A percentile compares a stretch with the other conserved stretches of the same genome.
Conservation (phyloP, 2,888 invertebrate species). For the Terebella lapidaria region DNA sequence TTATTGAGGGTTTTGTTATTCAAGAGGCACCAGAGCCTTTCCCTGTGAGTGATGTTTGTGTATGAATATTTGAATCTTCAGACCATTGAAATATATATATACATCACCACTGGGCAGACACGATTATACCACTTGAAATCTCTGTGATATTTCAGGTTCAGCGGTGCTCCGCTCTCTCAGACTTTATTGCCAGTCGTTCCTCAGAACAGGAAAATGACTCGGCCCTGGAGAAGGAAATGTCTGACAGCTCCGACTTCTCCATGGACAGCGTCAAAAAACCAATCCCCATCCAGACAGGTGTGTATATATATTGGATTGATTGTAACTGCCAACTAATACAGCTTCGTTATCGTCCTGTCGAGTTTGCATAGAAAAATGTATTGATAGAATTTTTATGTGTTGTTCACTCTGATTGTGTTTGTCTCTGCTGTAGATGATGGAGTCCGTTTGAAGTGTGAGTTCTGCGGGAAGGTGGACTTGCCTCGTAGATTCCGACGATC, state of each 20-base stretch:
- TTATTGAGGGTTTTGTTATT: constrained; percentile 94
- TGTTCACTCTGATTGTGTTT: no score
- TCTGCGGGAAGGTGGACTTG: constrained; percentile 67
- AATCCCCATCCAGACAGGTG: no score
- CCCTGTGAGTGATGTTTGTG: constrained; percentile 55
- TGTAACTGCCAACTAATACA: no score
- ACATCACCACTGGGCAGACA: no score
- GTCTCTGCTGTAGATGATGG: no score
- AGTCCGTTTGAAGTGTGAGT: constrained; percentile 66
- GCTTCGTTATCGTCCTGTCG: no score
- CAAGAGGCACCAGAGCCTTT: constrained; percentile 70
- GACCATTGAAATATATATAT: no score
- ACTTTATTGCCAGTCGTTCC: not conserved
- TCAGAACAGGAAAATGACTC: not conserved
- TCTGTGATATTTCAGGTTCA: not conserved
- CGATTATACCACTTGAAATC: no score
- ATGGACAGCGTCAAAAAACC: not conserved
- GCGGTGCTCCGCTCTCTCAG: not conserved
- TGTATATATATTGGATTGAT: no score
- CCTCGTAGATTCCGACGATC: constrained; percentile 68
- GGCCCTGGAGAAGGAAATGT: not conserved
- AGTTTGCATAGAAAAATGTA: no score
- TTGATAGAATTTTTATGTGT: no score
- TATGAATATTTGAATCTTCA: not conserved
- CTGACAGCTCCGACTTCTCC: not conserved